Evolutionary conservation across 2,888 invertebrate species (phyloP).

Genomic region (Polyommatus iphigenia): DNA sequence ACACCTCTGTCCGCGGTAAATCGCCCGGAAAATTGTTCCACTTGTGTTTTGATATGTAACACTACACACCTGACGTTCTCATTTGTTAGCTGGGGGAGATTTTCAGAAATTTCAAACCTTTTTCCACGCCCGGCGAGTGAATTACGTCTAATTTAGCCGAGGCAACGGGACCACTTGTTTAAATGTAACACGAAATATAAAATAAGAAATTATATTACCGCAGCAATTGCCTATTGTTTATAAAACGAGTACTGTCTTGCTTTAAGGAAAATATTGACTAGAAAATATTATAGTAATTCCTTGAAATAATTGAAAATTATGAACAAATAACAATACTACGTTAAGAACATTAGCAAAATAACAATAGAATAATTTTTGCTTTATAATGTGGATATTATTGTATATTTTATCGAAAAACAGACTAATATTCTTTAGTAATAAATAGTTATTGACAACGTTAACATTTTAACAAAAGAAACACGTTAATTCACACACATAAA

Average conservation of each 20-base stretch:
- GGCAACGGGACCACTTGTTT: slow-evolving; percentile 31
- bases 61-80: slow-evolving; percentile 52
- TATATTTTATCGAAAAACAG: not conserved
- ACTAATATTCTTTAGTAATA: not conserved
- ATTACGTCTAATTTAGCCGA: not conserved
- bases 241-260: not conserved
- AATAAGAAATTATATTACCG: not conserved
- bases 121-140: slow-evolving; percentile 36
- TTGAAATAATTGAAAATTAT: not conserved
- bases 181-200: not conserved
- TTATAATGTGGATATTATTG: not conserved
- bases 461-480: not conserved
- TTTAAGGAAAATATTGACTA: not conserved
- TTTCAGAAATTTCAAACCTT: slow-evolving; percentile 39
- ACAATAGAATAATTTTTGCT: not conserved
- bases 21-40: slow-evolving; percentile 41
- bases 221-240: not conserved
- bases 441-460: not conserved
- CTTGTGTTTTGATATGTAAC: slow-evolving; percentile 43
- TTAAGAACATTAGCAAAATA: not conserved
- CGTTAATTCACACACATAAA: not conserved
- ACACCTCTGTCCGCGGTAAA: slow-evolving; percentile 40
- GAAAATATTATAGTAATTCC: not conserved
- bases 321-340: not conserved
- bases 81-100: slow-evolving; percentile 49